A percentile compares a stretch with the other conserved stretches of the same genome.
These are phyloP conservation scores for Crotalus tigris DNA, from an alignment of 2,113 vertebrate species.

Conservation along the genomic window DNA sequence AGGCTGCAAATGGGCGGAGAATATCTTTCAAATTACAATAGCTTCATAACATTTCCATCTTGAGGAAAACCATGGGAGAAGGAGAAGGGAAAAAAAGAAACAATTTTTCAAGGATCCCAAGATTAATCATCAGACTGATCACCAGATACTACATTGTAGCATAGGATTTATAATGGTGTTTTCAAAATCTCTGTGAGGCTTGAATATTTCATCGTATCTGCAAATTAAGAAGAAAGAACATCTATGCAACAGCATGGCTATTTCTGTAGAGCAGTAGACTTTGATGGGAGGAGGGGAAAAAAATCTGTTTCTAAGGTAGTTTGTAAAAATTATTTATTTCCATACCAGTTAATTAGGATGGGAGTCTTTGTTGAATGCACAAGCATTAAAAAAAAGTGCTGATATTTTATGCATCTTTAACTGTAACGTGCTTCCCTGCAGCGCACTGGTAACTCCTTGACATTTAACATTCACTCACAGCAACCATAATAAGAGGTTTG, in stretches of 20 bases:
- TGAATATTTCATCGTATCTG: constrained; percentile 80
- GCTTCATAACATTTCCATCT: neutral
- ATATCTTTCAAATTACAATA: neutral
- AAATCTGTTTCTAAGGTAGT: constrained; percentile 83
- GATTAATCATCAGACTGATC: constrained; percentile 75
- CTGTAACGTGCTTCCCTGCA: constrained; percentile 83
- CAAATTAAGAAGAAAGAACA: constrained; percentile 67
- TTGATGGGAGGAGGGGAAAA: constrained; percentile 61
- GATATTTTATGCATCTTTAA: constrained; percentile 89
- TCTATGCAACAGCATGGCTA: constrained; percentile 72
- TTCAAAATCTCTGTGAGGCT: constrained; percentile 75
- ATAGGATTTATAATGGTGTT: constrained; percentile 78
- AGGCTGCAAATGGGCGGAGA: neutral
- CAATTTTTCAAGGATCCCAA: constrained; percentile 61
- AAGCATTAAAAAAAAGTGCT: constrained; percentile 86
- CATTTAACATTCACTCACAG: constrained; percentile 87
- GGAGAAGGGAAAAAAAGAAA: constrained; percentile 15
- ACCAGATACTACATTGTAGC: constrained; percentile 74
- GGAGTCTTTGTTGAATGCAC: constrained; percentile 86
- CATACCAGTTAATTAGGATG: constrained; percentile 87
- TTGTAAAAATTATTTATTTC: constrained; percentile 89
- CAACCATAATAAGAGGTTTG: constrained; percentile 88
- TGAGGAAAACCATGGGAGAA: neutral
- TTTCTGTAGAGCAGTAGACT: constrained; percentile 71
- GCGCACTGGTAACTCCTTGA: constrained; percentile 85